phyloP scores from a whole-genome alignment of 2,888 invertebrate species.

The Drosophila barbarae region DNA sequence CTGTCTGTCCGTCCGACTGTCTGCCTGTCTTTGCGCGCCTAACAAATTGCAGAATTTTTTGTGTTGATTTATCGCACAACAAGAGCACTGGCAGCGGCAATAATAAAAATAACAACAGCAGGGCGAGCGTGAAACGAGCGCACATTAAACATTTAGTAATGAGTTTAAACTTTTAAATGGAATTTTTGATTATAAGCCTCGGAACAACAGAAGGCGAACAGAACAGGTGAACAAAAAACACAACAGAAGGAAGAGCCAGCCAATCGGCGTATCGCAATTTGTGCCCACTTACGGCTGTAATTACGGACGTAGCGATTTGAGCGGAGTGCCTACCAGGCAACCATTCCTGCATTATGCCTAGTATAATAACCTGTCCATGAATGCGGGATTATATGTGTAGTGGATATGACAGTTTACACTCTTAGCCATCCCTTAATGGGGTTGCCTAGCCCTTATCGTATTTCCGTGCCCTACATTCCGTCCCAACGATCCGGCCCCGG shows the following conservation, averaged over 20 bases:
- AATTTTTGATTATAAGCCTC: slow-evolving; percentile 63
- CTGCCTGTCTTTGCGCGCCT: slow-evolving; percentile 49
- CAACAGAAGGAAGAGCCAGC: slow-evolving; percentile 9
- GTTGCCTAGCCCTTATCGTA: slow-evolving; percentile 16
- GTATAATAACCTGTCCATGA: slow-evolving; percentile 28
- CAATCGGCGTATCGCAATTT: slow-evolving; percentile 41
- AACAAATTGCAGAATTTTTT: slow-evolving; percentile 64
- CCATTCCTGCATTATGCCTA: slow-evolving; percentile 12
- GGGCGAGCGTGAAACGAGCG: slow-evolving; percentile 47
- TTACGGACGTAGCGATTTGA: slow-evolving; percentile 34
- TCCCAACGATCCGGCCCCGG: slow-evolving; percentile 18
- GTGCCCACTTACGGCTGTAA: slow-evolving; percentile 52
- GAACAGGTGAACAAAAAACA: too few relatives aligned
- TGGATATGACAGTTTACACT: slow-evolving; percentile 24
- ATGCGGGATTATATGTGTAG: slow-evolving; percentile 30
- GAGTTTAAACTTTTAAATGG: slow-evolving; percentile 74
- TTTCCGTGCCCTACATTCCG: slow-evolving; percentile 27
- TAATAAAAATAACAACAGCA: slow-evolving; percentile 22
- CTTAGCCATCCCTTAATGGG: slow-evolving; percentile 11
- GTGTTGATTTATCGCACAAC: slow-evolving; percentile 65
- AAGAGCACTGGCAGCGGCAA: slow-evolving; percentile 34
- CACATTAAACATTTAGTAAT: slow-evolving; percentile 72
- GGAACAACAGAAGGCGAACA: slow-evolving; percentile 17
- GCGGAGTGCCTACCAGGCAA: neutral
- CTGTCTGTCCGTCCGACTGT: slow-evolving; percentile 29